Base-by-base conservation (phyloP, 2,888 invertebrate species). In the Drosophila anomelani region DNA sequence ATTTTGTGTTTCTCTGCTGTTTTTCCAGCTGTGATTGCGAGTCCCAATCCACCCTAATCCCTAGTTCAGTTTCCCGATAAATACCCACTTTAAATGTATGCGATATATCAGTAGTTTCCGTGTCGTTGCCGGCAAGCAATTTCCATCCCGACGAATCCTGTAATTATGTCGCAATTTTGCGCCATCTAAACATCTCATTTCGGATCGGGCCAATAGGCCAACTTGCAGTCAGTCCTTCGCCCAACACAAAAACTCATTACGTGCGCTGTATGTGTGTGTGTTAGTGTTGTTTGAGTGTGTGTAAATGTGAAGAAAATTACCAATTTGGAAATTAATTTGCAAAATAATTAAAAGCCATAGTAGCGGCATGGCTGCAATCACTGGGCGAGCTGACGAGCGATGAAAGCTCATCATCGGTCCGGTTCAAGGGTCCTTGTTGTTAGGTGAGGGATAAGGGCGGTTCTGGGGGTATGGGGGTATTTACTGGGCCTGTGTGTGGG, bases 301-400 rank as follows among this genome's bases (percentile, higher is more conserved):
- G 67, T 54, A 81, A 85, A 82, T 85, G 81, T 66, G 87, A 83
- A 82, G 85, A 83, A 82, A 81, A 85, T 86, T 81, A 84, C 76
- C 85, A 89, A 89, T 89, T 89, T 89, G 81, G 76, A 88, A 89
- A 89, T 87, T 89, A 89, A 89, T 88, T 89, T 87, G 84, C 78
- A 80, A 86, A 88, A 79, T 88, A 87, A 88, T 88, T 88, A 81
- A 78, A 86, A 79, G 78, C 78, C 78, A 83, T 85, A 76, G 71
- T 75, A 78, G 71, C 72, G 57, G 51, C 55, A 72, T 39, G 29
- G 44, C 59, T 38, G 53, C 63, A 44, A 51, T 49, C 23, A 36
- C 47, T 23, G 32, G 23, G 20, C 34, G 20, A 44, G 47, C 64
- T 73, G 51, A 47, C 49, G 58, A 75, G 56, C 74, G 82, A 70